Base-by-base conservation (phyloP, 2,888 invertebrate genomes). In the Harpalus rubripes region DNA sequence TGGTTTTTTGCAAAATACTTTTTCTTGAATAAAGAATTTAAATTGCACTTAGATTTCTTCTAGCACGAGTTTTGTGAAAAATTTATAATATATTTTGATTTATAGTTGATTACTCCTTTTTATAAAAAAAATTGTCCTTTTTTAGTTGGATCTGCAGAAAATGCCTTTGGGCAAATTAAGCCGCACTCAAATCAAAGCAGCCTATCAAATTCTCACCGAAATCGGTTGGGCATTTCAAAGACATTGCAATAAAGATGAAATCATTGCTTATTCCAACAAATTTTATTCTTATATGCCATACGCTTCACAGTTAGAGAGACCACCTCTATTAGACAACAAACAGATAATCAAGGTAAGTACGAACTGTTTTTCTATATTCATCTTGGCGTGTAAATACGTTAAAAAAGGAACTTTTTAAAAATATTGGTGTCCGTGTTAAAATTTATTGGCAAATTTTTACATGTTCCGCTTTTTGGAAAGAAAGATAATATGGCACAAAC, bases 161-260 rank as follows among this genome's bases (percentile, higher is more conserved):
- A 94, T 95, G 94, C 95, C 95, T 0, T 89, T 95, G 0, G 95
- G 95, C 7, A 94, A 94, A 89, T 89, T 95, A 58, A 94, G 94
- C 16, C 92, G 92, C 88, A 91, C 92, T 44, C 93, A 93, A 88
- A 92, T 95, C 78, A 90, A 92, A 87, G 90, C 91, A 76, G 94
- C 94, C 0, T 94, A 93, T 88, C 87, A 88, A 7, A 91, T 94
- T 1, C 90, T 95, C 18, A 90, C 90, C 7, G 89, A 90, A 65
- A 87, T 89, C 5, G 89, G 90, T 86, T 86, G 87, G 65, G 74
- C 86, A 0, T 84, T 88, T 0, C 86, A 88, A 4, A 84, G 86
- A 8, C 84, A 86, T 2, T 86, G 84, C 32, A 52, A 58, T 39
- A 26, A 85, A 5, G 85, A 88, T 0, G 88, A 89, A 58, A 90